Conservation (phyloP, 1,140 invertebrate genomes). For the Listronotus oregonensis region DNA sequence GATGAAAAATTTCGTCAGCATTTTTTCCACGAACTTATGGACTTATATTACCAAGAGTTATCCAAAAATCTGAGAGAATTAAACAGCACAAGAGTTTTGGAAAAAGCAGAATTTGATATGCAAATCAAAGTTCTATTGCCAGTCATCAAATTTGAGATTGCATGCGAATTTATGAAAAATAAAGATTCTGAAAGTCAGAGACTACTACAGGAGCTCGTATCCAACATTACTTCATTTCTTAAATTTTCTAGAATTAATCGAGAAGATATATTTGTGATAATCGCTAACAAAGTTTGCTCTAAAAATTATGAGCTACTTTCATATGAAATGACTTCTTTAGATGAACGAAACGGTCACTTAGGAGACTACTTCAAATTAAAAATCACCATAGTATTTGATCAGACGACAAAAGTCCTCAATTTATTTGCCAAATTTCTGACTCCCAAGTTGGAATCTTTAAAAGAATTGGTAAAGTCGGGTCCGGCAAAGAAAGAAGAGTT, state of each 20-base stretch:
- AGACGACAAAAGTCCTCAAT: background rate
- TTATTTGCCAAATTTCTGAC: conserved; percentile 20
- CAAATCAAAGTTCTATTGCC: conserved; percentile 3
- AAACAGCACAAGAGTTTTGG: background rate
- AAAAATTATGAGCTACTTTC: background rate
- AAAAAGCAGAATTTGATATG: background rate
- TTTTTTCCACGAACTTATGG: conserved; percentile 8
- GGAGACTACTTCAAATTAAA: conserved; percentile 23
- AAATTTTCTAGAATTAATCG: conserved; percentile 5
- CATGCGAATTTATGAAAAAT: background rate
- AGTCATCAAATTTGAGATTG: conserved; percentile 2
- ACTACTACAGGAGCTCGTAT: background rate
- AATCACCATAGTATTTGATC: background rate
- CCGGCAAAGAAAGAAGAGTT: conserved; percentile 8
- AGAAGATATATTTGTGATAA: conserved; percentile 8
- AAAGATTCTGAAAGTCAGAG: background rate
- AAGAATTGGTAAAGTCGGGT: too few relatives aligned
- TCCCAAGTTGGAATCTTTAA: background rate
- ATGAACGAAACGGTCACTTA: conserved; percentile 5
- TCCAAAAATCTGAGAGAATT: background rate
- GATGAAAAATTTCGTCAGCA: conserved; percentile 17
- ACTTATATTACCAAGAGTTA: conserved; percentile 4
- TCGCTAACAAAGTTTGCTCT: conserved; percentile 5
- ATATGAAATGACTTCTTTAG: background rate
- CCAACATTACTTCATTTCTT: background rate